Evolutionary conservation across 2,888 invertebrate genomes (phyloP).

Genomic region (Volucella bombylans): DNA sequence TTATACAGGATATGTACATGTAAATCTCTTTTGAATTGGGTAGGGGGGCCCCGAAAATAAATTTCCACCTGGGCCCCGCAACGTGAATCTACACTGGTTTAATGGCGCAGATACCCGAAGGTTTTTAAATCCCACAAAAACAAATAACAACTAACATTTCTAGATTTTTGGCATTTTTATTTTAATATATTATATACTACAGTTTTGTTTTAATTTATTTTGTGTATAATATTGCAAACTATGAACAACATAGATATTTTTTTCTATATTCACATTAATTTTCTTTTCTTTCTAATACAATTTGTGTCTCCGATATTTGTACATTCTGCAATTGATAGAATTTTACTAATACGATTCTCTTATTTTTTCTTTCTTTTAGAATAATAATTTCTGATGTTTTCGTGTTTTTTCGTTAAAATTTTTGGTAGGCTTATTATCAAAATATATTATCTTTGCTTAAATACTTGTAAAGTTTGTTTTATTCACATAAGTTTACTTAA

Average conservation of each 20-base stretch:
- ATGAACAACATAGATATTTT: slow-evolving; percentile 51
- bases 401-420: slow-evolving; percentile 10
- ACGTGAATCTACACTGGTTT: no score
- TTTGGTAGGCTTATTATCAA: slow-evolving; percentile 52
- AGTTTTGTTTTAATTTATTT: slow-evolving; percentile 31
- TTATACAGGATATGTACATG: no score
- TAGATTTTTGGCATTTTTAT: slow-evolving; percentile 57
- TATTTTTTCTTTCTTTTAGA: slow-evolving; percentile 21
- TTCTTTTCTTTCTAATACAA: slow-evolving; percentile 11
- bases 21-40: no score
- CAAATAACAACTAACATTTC: not conserved
- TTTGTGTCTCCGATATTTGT: slow-evolving; percentile 39
- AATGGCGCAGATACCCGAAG: no score
- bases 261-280: slow-evolving; percentile 15
- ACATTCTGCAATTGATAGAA: slow-evolving; percentile 57
- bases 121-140: not conserved
- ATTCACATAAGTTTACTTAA: slow-evolving; percentile 43
- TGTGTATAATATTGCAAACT: slow-evolving; percentile 67
- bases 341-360: slow-evolving; percentile 1
- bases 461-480: slow-evolving; percentile 37
- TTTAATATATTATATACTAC: slow-evolving; percentile 53
- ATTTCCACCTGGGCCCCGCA: no score
- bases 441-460: slow-evolving; percentile 61
- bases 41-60: no score
- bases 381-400: slow-evolving; percentile 38